Evolutionary conservation across 2,888 invertebrate species (phyloP).

Genomic region (Busseola fusca): DNA sequence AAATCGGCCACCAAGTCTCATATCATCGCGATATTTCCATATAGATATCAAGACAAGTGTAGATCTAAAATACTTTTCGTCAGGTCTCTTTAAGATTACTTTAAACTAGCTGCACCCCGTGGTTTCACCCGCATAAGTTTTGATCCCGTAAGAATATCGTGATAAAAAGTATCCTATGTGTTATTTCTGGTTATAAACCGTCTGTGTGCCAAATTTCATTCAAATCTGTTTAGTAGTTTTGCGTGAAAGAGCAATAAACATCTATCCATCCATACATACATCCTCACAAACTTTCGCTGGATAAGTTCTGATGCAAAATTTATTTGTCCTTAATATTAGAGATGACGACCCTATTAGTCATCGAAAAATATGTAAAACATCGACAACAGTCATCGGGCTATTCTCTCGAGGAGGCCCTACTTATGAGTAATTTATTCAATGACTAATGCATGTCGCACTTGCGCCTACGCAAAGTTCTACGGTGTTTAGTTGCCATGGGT

Average conservation of each 20-base stretch:
- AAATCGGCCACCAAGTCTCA: neutral
- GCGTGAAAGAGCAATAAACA: no score
- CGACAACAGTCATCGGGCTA: neutral
- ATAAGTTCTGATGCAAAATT: neutral
- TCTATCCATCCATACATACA: no score
- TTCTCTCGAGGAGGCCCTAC: neutral
- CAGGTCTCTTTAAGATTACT: neutral
- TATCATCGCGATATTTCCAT: neutral
- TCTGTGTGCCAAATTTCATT: no score
- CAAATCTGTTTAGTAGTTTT: no score
- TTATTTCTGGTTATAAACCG: no score
- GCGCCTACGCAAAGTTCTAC: neutral
- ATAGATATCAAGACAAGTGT: neutral
- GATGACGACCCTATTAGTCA: slow-evolving; percentile 12
- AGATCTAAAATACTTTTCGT: neutral
- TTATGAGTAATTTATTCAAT: slow-evolving; percentile 17
- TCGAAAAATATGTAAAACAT: neutral
- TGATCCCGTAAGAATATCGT: no score
- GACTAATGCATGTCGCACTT: slow-evolving; percentile 19
- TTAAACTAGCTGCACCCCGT: no score
- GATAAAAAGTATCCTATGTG: no score
- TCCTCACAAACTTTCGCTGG: no score
- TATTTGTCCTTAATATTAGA: neutral
- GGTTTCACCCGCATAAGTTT: no score
- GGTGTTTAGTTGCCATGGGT: neutral